phyloP scores from a whole-genome alignment of 2,113 vertebrate species.

The Trachemys scripta region DNA sequence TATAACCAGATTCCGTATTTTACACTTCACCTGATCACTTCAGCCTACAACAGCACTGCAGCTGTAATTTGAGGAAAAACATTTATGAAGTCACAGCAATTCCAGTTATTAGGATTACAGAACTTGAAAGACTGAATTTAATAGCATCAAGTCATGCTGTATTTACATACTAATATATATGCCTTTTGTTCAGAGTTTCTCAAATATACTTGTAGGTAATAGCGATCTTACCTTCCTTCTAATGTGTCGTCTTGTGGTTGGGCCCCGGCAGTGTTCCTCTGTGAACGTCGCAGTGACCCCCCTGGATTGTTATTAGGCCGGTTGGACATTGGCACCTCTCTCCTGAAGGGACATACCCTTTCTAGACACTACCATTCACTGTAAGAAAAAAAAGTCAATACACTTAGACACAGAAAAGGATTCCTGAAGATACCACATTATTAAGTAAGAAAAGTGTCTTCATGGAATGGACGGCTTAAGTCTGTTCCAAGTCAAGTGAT shows the following conservation, averaged over 20 bases:
- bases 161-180: neutral
- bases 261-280: slow-evolving; percentile 99
- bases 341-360: slow-evolving; percentile 99
- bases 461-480: neutral
- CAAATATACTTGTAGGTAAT: neutral
- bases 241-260: slow-evolving; percentile 97
- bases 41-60: neutral
- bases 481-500: neutral
- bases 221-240: slow-evolving; percentile 91
- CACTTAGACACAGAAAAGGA: neutral
- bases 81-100: neutral
- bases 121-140: neutral
- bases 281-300: slow-evolving; percentile 99
- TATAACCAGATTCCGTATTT: neutral
- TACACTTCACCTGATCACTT: neutral
- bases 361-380: slow-evolving; percentile 99
- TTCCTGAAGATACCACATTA: accelerated
- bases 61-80: neutral
- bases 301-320: slow-evolving; percentile 99
- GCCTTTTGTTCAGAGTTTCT: neutral
- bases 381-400: slow-evolving; percentile 58
- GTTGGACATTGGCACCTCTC: slow-evolving; percentile 99
- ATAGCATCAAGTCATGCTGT: neutral
- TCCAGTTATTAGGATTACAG: neutral
- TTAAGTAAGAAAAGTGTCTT: neutral